Conservation (phyloP, 1,140 invertebrate species). For the Eufriesea mexicana region DNA sequence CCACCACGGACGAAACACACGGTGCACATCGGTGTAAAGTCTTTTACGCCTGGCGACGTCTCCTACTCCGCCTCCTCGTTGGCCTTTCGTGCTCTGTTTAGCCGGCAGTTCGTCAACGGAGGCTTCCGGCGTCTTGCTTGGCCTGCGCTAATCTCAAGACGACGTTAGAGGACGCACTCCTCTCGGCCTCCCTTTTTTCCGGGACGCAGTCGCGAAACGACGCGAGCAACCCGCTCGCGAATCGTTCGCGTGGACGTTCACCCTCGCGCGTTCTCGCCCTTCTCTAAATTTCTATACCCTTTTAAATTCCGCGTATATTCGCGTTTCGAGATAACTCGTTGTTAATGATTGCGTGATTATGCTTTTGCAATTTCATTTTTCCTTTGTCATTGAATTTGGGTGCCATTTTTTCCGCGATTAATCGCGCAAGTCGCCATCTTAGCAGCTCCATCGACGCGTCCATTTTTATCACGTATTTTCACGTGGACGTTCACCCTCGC, state of each 20-base stretch:
- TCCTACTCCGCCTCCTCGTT: neutral
- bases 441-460: neutral
- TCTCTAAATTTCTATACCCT: neutral
- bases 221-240: neutral
- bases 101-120: constrained; percentile 19
- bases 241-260: constrained; percentile 27
- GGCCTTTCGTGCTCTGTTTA: constrained; percentile 47
- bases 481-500: neutral
- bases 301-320: constrained; percentile 37
- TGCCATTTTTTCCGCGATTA: neutral
- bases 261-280: neutral
- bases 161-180: constrained; percentile 29
- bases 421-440: neutral
- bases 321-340: too few species aligned
- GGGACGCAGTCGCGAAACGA: constrained; percentile 16
- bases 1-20: neutral
- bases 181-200: neutral
- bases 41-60: constrained; percentile 42
- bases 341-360: too few species aligned
- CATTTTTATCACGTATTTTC: neutral
- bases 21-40: constrained; percentile 24
- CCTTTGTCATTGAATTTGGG: neutral
- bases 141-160: constrained; percentile 45
- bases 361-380: neutral
- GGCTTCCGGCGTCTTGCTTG: constrained; percentile 31